These are phyloP conservation scores for Myotis findleyi DNA, from an alignment of 2,797 vertebrate genomes.

Conservation along the genomic window DNA sequence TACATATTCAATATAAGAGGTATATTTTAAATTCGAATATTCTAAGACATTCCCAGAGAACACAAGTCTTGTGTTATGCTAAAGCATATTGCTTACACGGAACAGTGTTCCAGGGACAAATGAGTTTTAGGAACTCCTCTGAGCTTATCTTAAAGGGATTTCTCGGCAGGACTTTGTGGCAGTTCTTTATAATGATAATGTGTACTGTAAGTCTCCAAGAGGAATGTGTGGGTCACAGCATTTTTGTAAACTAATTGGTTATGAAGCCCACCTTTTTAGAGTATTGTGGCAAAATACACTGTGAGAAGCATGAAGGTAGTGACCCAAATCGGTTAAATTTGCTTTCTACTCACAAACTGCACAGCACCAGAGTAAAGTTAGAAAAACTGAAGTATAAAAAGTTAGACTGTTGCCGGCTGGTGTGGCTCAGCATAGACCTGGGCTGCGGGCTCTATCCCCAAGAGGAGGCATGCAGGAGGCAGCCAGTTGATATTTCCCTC, in stretches of 20 bases:
- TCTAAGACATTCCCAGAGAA: neutral
- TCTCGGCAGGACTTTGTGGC: neutral
- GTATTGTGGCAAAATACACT: neutral
- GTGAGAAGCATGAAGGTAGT: neutral
- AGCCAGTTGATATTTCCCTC: too few species aligned
- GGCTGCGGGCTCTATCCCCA: too few species aligned
- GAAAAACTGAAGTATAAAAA: neutral
- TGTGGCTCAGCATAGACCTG: too few species aligned
- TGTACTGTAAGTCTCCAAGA: neutral
- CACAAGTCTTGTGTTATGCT: neutral
- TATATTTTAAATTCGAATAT: conserved; percentile 15
- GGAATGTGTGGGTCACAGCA: neutral
- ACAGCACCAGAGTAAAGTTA: neutral
- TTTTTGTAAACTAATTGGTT: conserved; percentile 1
- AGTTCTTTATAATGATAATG: neutral
- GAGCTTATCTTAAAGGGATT: neutral
- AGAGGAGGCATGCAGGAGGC: too few species aligned
- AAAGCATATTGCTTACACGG: neutral
- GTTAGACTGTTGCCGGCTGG: too few species aligned
- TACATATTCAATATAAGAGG: neutral
- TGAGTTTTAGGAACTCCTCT: neutral
- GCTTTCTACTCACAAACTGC: neutral
- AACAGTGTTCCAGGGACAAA: neutral
- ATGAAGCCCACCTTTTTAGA: neutral
- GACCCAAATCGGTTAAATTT: neutral